These are phyloP conservation scores for Centrocercus urophasianus DNA, from an alignment of 2,113 vertebrate species.

Conservation along the genomic window DNA sequence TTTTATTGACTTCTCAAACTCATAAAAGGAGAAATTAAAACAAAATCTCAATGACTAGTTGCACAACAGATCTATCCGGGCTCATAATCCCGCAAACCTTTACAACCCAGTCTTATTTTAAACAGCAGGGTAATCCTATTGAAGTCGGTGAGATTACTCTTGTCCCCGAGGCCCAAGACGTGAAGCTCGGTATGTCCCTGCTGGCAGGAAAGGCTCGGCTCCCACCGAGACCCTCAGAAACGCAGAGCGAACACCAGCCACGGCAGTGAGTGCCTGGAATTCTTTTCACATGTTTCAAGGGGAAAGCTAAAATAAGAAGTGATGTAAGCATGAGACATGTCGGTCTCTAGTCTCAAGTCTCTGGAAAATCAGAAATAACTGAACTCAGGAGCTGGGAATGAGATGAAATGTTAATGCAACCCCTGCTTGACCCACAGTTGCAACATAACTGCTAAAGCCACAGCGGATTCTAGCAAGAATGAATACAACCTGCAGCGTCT, in stretches of 20 bases:
- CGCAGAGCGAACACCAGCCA: background rate
- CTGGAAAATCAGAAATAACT: constrained; percentile 7
- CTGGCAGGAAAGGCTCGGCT: background rate
- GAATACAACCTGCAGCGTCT: constrained; percentile 1
- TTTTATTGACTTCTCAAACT: constrained; percentile 64
- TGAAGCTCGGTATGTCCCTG: background rate
- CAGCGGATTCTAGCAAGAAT: background rate
- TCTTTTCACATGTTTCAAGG: background rate
- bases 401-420: constrained; percentile 43
- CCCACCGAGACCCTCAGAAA: background rate
- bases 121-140: constrained; percentile 48
- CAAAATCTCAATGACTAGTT: constrained; percentile 35
- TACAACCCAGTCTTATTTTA: constrained; percentile 36
- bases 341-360: background rate
- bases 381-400: accelerated
- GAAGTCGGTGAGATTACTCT: constrained; percentile 20
- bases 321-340: background rate
- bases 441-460: background rate
- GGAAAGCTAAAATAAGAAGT: constrained; percentile 14
- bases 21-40: constrained; percentile 66
- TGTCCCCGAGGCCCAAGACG: background rate
- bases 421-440: background rate
- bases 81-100: constrained; percentile 25
- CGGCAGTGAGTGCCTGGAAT: background rate
- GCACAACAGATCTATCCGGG: constrained; percentile 15